Percentiles rank a stretch among this genome's conserved stretches.
Conservation (phyloP, 1,140 invertebrate genomes). For the Laupala kohalensis region DNA sequence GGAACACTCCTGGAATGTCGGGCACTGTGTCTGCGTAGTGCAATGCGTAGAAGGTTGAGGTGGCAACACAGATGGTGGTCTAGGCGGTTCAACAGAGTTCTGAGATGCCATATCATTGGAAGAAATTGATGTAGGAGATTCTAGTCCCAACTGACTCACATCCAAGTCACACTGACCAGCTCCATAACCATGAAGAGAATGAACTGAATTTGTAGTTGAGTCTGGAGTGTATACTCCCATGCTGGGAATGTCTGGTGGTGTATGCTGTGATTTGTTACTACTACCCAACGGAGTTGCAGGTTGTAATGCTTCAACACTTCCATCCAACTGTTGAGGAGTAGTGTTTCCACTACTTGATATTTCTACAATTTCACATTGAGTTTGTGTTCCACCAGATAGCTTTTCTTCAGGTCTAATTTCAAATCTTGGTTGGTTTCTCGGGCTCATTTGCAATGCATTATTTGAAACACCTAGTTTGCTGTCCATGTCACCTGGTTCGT, state of each 20-base stretch:
- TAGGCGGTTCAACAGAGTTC: conserved; percentile 51
- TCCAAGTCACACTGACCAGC: conserved; percentile 69
- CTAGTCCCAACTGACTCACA: conserved; percentile 66
- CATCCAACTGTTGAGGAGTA: conserved; percentile 16
- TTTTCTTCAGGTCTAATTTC: conserved; percentile 2
- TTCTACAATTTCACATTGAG: conserved; percentile 14
- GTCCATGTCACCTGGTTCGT: neutral
- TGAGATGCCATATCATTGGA: conserved; percentile 65
- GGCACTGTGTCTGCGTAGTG: conserved; percentile 12
- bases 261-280: conserved; percentile 35
- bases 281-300: conserved; percentile 19
- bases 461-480: neutral
- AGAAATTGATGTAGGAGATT: conserved; percentile 75
- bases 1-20: conserved; percentile 22
- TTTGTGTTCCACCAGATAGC: neutral
- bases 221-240: conserved; percentile 74
- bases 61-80: conserved; percentile 29
- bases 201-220: conserved; percentile 71
- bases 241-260: conserved; percentile 48
- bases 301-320: conserved; percentile 17
- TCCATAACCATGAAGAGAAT: conserved; percentile 57
- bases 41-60: conserved; percentile 16
- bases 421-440: neutral
- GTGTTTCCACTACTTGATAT: conserved; percentile 16
- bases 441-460: neutral